A percentile compares a stretch with the other conserved stretches of the same genome.
phyloP scores from a whole-genome alignment of 2,888 invertebrate genomes.

The Napeogenes sylphis region DNA sequence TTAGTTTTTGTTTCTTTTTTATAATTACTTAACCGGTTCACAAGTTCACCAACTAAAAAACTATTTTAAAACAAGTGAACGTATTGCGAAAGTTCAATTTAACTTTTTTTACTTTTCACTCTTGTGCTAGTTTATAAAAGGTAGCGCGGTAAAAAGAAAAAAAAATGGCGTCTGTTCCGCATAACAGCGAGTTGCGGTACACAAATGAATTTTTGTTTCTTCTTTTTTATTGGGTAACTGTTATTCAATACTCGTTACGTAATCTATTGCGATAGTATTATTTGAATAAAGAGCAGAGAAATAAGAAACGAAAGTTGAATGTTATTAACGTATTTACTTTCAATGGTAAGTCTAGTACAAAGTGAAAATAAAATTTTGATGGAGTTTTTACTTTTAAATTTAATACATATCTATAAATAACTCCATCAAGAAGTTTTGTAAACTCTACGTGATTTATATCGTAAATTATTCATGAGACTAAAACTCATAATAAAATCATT shows the following conservation, averaged over 20 bases:
- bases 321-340: too few relatives aligned
- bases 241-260: constrained; percentile 38
- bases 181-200: constrained; percentile 31
- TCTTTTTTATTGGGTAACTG: constrained; percentile 38
- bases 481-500: constrained; percentile 22
- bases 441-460: too few relatives aligned
- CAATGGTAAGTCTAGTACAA: too few relatives aligned
- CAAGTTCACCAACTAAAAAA: too few relatives aligned
- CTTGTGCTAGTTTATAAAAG: constrained; percentile 27
- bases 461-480: too few relatives aligned
- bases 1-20: too few relatives aligned
- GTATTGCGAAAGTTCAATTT: constrained; percentile 27
- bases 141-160: constrained; percentile 24
- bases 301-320: too few relatives aligned
- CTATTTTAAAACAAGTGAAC: constrained; percentile 16
- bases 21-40: too few relatives aligned
- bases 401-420: neutral
- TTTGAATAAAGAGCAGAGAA: neutral
- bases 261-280: neutral
- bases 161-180: constrained; percentile 35
- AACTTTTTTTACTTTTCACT: constrained; percentile 26
- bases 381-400: too few relatives aligned
- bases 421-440: neutral
- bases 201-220: constrained; percentile 31
- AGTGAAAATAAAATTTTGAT: too few relatives aligned